Percentiles rank a stretch among this genome's conserved stretches.
Conservation (phyloP, 2,113 vertebrate genomes). For the Nyctibius bracteatus region DNA sequence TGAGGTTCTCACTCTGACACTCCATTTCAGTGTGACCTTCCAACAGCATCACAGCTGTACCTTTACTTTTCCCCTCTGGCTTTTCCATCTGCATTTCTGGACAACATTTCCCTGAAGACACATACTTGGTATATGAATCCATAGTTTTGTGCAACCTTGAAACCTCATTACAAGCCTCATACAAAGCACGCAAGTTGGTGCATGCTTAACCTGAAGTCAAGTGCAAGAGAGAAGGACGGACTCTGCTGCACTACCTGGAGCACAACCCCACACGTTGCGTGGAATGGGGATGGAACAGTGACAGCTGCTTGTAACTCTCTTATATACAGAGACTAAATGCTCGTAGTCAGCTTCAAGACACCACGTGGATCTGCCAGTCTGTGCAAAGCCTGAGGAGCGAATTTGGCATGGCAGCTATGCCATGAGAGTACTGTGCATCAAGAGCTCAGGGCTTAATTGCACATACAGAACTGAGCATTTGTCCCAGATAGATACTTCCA, state of each 20-base stretch:
- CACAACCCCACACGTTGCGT: rapidly evolving
- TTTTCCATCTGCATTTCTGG: background rate
- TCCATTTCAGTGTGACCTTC: background rate
- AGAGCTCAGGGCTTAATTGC: background rate
- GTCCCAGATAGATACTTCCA: background rate
- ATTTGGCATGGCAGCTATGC: background rate
- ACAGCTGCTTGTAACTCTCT: background rate
- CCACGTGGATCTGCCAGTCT: background rate
- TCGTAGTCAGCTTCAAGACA: background rate
- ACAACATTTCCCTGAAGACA: background rate
- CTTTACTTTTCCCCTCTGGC: background rate
- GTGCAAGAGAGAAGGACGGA: background rate
- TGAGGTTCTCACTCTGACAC: background rate
- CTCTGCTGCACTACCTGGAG: background rate
- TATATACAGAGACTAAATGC: background rate
- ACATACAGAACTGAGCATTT: rapidly evolving
- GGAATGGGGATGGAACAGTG: background rate
- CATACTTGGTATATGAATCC: background rate
- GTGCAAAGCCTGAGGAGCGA: background rate
- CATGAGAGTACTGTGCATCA: background rate
- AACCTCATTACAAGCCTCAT: background rate
- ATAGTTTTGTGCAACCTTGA: background rate
- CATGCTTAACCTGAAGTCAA: background rate
- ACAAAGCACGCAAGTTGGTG: background rate
- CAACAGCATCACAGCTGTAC: background rate